Percentiles rank a stretch among this genome's conserved stretches.
Conservation (phyloP, 2,797 vertebrate species). For the Pseudomugil gertrudae region DNA sequence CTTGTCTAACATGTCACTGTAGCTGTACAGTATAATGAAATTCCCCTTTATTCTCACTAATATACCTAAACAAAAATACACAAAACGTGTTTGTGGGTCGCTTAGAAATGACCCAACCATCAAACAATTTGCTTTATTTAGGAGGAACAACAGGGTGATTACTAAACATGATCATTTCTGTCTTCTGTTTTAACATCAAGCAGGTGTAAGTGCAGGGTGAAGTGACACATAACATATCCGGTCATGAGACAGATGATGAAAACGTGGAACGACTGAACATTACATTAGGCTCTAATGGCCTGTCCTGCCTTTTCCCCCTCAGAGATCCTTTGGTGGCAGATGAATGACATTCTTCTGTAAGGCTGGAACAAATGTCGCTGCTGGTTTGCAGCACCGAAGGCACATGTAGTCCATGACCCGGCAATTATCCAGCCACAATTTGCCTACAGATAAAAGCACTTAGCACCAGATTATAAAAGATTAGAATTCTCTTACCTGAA, state of each 20-base stretch:
- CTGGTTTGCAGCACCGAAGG: constrained; percentile 33
- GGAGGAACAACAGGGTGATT: neutral
- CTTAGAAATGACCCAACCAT: neutral
- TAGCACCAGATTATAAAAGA: constrained; percentile 71
- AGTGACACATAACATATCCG: constrained; percentile 11
- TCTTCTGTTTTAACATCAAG: neutral
- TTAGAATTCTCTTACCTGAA: constrained; percentile 72
- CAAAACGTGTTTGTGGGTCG: constrained; percentile 3
- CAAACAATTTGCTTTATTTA: neutral
- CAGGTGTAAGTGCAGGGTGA: constrained; percentile 5
- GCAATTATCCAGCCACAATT: constrained; percentile 59
- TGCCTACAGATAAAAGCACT: constrained; percentile 67
- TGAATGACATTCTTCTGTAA: constrained; percentile 29
- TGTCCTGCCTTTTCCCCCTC: constrained; percentile 18
- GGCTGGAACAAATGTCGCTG: constrained; percentile 29
- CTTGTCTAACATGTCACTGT: constrained; percentile 3
- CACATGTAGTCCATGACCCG: constrained; percentile 51
- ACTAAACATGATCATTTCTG: neutral
- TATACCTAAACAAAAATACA: neutral
- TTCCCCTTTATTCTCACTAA: constrained; percentile 1
- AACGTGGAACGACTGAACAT: constrained; percentile 28
- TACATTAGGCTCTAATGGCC: constrained; percentile 35
- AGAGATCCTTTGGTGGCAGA: constrained; percentile 15
- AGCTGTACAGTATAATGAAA: constrained; percentile 1
- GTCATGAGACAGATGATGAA: constrained; percentile 30